Conservation (phyloP, 2,888 invertebrate genomes). For the Thera britannica region DNA sequence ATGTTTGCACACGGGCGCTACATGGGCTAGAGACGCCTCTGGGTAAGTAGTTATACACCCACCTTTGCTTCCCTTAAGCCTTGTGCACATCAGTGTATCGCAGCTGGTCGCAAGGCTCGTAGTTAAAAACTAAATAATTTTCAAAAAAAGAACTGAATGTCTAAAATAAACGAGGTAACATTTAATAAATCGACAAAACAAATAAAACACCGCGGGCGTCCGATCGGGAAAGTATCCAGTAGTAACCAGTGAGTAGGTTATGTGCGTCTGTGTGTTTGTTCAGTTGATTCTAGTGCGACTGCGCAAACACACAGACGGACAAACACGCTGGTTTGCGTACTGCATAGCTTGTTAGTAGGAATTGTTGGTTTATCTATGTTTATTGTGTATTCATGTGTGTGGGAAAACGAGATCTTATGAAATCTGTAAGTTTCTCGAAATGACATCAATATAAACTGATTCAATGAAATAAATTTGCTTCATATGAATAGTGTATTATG, state of each 20-base stretch:
- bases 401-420: not conserved
- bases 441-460: too few species aligned
- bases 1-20: too few species aligned
- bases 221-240: conserved; percentile 35
- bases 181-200: too few species aligned
- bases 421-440: not conserved
- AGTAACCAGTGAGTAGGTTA: conserved; percentile 5
- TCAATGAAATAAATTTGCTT: too few species aligned
- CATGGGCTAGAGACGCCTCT: too few species aligned
- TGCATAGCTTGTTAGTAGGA: conserved; percentile 20
- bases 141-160: conserved; percentile 6
- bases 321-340: conserved; percentile 21
- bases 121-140: not conserved
- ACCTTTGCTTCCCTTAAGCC: not conserved
- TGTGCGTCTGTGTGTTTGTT: conserved; percentile 36
- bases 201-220: conserved; percentile 24
- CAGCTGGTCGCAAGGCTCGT: too few species aligned
- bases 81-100: too few species aligned
- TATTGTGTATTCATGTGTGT: not conserved
- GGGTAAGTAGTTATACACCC: too few species aligned
- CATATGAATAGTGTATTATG: too few species aligned
- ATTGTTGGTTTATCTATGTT: conserved; percentile 8
- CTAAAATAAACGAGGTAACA: not conserved
- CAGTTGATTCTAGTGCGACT: conserved; percentile 45
- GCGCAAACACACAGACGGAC: conserved; percentile 36